phyloP scores from a whole-genome alignment of 2,797 vertebrate genomes.

The Scolopax bukidnonensis region DNA sequence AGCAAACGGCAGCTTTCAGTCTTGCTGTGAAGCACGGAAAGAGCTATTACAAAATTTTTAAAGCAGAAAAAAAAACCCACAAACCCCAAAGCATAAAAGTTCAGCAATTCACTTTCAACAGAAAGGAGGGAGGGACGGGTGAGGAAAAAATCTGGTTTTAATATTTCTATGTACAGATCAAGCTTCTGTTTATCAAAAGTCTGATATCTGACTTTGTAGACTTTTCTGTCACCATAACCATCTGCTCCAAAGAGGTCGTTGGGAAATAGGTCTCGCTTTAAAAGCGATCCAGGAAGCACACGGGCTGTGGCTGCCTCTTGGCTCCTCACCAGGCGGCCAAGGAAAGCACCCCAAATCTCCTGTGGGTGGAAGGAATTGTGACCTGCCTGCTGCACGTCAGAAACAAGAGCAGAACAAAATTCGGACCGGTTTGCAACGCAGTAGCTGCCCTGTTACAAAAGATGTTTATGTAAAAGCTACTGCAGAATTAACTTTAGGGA shows the following conservation, averaged over 20 bases:
- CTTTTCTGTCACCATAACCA: background rate
- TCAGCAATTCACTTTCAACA: constrained; percentile 22
- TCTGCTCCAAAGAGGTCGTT: background rate
- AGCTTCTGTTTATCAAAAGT: background rate
- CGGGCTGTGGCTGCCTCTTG: background rate
- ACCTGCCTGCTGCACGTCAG: background rate
- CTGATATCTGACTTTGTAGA: background rate
- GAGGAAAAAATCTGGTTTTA: background rate
- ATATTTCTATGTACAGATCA: background rate
- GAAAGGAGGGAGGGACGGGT: background rate
- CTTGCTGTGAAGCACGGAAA: constrained; percentile 17
- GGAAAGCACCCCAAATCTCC: background rate
- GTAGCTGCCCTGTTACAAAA: background rate
- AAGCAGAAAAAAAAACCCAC: background rate
- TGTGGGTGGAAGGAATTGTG: background rate
- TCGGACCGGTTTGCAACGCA: background rate
- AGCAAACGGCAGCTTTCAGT: constrained; percentile 37
- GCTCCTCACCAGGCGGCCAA: background rate
- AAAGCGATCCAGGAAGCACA: background rate
- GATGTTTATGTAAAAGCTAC: background rate
- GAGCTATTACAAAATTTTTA: background rate
- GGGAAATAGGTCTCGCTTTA: background rate
- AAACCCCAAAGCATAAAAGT: background rate
- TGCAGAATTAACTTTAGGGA: background rate
- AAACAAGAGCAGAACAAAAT: background rate